These are phyloP conservation scores for Aythya baeri DNA, from an alignment of 2,113 vertebrate species.

Conservation along the genomic window DNA sequence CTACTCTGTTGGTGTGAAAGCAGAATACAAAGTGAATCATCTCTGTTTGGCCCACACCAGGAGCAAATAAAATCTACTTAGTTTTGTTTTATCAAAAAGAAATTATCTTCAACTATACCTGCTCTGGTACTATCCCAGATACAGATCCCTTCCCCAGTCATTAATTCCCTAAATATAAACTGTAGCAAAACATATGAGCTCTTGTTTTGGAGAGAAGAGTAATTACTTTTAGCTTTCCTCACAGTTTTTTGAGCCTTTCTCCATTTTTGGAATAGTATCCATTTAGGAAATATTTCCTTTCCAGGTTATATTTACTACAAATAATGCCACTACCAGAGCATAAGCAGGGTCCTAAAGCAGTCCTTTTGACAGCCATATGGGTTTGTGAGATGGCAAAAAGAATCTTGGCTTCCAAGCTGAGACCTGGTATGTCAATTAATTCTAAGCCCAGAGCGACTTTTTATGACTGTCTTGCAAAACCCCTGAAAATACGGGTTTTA, in stretches of 20 bases:
- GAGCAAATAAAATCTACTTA: neutral
- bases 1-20: neutral
- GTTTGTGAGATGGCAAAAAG: neutral
- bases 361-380: neutral
- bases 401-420: neutral
- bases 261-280: neutral
- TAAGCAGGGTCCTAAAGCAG: neutral
- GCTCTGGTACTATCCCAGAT: neutral
- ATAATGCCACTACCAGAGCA: neutral
- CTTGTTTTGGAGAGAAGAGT: neutral
- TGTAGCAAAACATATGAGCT: neutral
- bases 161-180: neutral
- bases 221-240: neutral
- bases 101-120: neutral
- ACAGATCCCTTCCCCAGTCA: neutral
- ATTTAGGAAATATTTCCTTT: neutral
- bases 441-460: neutral
- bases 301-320: neutral
- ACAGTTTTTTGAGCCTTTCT: neutral
- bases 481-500: slow-evolving; percentile 2
- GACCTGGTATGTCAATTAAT: neutral
- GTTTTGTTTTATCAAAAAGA: neutral
- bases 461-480: neutral
- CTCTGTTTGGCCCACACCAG: neutral
- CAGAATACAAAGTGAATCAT: neutral